These are phyloP conservation scores for Heterohyrax brucei DNA, from an alignment of 2,797 vertebrate genomes.

Conservation along the genomic window DNA sequence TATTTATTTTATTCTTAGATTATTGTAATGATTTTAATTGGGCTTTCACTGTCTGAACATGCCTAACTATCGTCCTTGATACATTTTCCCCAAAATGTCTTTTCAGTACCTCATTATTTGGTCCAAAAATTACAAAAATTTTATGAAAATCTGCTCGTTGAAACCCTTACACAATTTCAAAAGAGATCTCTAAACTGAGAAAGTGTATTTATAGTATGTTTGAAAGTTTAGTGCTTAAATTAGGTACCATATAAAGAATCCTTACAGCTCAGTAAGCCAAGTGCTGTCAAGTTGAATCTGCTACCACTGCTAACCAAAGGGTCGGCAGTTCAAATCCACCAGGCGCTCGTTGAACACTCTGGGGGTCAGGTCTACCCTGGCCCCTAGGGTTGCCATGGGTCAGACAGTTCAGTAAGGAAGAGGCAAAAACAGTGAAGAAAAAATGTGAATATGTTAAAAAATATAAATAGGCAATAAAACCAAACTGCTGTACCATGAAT, in stretches of 20 bases:
- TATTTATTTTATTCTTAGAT: neutral
- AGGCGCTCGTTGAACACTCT: too few species aligned
- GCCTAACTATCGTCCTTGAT: neutral
- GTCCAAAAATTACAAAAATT: neutral
- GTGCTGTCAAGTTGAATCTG: too few species aligned
- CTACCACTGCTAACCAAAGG: too few species aligned
- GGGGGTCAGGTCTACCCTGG: too few species aligned
- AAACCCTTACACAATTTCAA: neutral
- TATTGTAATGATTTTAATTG: neutral
- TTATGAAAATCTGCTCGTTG: neutral
- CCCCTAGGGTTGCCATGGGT: too few species aligned
- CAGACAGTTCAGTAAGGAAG: neutral
- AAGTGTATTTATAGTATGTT: neutral
- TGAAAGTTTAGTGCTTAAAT: neutral
- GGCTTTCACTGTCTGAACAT: neutral
- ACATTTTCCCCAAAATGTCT: conserved; percentile 39
- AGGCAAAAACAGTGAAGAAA: neutral
- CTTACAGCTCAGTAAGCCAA: neutral
- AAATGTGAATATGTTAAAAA: neutral
- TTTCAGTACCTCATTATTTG: neutral
- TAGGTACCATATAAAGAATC: neutral
- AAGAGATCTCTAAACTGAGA: neutral
- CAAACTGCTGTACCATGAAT: too few species aligned
- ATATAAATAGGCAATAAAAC: neutral
- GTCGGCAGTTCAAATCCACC: too few species aligned